Base-by-base conservation (phyloP, 2,113 vertebrate genomes). In the Grammomys surdaster region DNA sequence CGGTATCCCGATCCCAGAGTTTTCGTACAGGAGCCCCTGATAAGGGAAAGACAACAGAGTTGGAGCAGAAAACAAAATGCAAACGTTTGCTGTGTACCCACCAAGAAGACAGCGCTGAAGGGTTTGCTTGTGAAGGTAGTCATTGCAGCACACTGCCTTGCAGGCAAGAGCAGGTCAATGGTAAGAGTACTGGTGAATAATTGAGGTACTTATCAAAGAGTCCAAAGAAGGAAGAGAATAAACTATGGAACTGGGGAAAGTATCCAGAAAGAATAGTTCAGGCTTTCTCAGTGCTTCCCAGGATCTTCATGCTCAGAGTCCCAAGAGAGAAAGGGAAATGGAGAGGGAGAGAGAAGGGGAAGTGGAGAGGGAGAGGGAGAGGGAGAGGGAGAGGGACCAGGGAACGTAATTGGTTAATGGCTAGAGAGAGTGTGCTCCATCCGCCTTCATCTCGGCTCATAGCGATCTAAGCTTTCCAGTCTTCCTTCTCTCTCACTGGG, bases 61-160 rank as follows among this genome's bases (percentile, higher is more conserved):
- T 97, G 84, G 97, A 98, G 16, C 92, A 7, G 26, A 98, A 98
- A 78, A 97, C 95, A 75, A 99, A 98, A 94, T 98, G 98, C 93
- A 98, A 93, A n/a, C 89, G 3, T 33, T 98, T 98, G 69, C 90
- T 98, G 51, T 99, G 98, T 9, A 98, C 98, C 81, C 98, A 97
- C 1, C 96, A 98, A 93, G 98, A 99, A 89, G 98, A 97, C 28
- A 98, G 98, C 96, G 97, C 98, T 0, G 99, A 99, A 95, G 98
- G 98, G 2, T 99, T 99, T 7, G 98, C 99, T 95, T 98, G 97
- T 67, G 98, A 99, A 99, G 99, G 99, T 99, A 95, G 75, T 96
- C 78, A 93, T 94, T 92, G 78, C 31, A 31, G 58, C 31, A 81
- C 36, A 24, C 28, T 43, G 33, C 63, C 11, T 28, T 65, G 63